phyloP scores from a whole-genome alignment of 2,797 vertebrate species.

The Loris lydekkerianus region DNA sequence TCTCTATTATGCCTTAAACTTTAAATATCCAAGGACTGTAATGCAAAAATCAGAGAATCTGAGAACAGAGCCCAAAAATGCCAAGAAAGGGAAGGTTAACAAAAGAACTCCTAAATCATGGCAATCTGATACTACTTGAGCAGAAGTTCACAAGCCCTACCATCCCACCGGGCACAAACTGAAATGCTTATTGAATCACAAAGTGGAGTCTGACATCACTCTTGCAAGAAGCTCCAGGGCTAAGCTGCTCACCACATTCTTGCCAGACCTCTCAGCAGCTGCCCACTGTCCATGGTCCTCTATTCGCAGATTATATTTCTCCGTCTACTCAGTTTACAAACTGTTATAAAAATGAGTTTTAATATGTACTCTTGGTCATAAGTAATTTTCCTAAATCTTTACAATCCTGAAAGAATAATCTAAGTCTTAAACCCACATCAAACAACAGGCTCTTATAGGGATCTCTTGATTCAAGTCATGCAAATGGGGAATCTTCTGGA shows the following conservation, averaged over 20 bases:
- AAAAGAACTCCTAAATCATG: background rate
- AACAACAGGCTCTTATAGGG: background rate
- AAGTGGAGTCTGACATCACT: background rate
- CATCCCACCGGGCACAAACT: background rate
- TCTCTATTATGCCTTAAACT: background rate
- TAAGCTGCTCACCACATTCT: background rate
- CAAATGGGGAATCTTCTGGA: slow-evolving; percentile 26
- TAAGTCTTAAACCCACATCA: background rate
- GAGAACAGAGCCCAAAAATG: background rate
- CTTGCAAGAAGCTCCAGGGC: background rate
- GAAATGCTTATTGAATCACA: background rate
- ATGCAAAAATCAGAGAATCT: background rate
- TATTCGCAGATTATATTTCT: background rate
- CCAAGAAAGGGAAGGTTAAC: background rate
- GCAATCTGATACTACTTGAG: background rate
- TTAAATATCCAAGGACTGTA: slow-evolving; percentile 16
- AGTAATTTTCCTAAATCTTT: background rate
- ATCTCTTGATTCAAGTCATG: background rate
- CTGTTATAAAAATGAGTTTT: slow-evolving; percentile 3
- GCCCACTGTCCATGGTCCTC: background rate
- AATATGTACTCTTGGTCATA: background rate
- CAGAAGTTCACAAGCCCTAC: background rate
- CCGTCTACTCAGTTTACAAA: slow-evolving; percentile 29
- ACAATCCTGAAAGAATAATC: background rate
- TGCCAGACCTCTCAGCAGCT: background rate